A percentile compares a stretch with the other conserved stretches of the same genome.
Conservation (phyloP, 2,113 vertebrate species). For the Platichthys flesus region DNA sequence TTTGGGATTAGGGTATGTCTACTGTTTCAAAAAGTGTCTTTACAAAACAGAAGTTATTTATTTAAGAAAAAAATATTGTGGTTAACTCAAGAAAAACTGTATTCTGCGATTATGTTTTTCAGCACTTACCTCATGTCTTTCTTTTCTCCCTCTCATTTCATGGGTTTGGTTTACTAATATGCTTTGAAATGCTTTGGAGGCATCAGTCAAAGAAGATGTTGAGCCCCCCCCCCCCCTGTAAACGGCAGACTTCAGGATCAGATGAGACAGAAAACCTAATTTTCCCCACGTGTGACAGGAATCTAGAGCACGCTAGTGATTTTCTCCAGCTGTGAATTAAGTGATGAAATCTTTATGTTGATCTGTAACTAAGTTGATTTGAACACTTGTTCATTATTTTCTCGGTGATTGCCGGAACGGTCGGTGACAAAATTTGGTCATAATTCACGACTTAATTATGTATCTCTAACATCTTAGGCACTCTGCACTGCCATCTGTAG, state of each 20-base stretch:
- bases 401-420: slow-evolving; percentile 55
- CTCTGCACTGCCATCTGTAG: slow-evolving; percentile 45
- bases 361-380: slow-evolving; percentile 66
- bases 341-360: slow-evolving; percentile 66
- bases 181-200: slow-evolving; percentile 71
- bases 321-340: slow-evolving; percentile 59
- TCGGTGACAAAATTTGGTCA: slow-evolving; percentile 57
- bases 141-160: slow-evolving; percentile 51
- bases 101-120: slow-evolving; percentile 92
- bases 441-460: slow-evolving; percentile 61
- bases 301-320: slow-evolving; percentile 62
- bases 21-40: slow-evolving; percentile 99
- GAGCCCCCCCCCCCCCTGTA: slow-evolving; percentile 5
- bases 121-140: slow-evolving; percentile 84
- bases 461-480: slow-evolving; percentile 49
- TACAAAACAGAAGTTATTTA: slow-evolving; percentile 99
- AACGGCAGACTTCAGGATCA: slow-evolving; percentile 42
- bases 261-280: slow-evolving; percentile 52
- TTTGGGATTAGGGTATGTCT: slow-evolving; percentile 97
- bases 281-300: slow-evolving; percentile 57
- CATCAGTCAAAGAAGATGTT: slow-evolving; percentile 41
- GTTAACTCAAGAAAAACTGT: slow-evolving; percentile 95
- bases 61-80: slow-evolving; percentile 98
- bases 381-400: slow-evolving; percentile 66
- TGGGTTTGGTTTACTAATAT: slow-evolving; percentile 78